A percentile compares a stretch with the other conserved stretches of the same genome.
These are phyloP conservation scores for Dryobotodes eremita DNA, from an alignment of 2,888 invertebrate species.

Conservation along the genomic window DNA sequence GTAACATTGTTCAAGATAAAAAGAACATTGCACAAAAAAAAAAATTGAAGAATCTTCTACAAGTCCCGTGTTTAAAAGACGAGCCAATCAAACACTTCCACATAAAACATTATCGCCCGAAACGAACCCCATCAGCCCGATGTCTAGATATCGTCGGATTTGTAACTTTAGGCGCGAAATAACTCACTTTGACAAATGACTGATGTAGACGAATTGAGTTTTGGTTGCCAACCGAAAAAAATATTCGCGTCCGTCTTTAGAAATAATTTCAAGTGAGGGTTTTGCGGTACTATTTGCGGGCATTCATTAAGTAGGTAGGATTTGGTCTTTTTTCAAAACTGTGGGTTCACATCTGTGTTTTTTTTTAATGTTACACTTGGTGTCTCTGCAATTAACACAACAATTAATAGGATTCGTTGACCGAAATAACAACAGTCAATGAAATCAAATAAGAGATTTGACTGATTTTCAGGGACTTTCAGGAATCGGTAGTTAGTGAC, in stretches of 20 bases:
- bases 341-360: not conserved
- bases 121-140: conserved; percentile 38
- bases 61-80: too few species aligned
- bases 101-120: conserved; percentile 43
- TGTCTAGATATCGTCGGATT: conserved; percentile 58
- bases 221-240: conserved; percentile 63
- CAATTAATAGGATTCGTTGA: too few species aligned
- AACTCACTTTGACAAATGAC: conserved; percentile 74
- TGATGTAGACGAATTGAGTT: conserved; percentile 67
- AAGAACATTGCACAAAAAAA: too few species aligned
- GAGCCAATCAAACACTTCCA: conserved; percentile 14
- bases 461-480: not conserved
- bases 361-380: not conserved
- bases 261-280: conserved; percentile 10
- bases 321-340: not conserved
- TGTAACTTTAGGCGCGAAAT: conserved; percentile 64
- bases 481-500: not conserved
- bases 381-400: not conserved
- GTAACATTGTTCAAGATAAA: too few species aligned
- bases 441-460: not conserved
- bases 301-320: not conserved
- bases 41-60: too few species aligned
- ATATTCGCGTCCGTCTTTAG: conserved; percentile 35
- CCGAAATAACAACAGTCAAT: not conserved
- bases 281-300: not conserved